phyloP scores from a whole-genome alignment of 1,140 invertebrate genomes.

The Rhyacophila brunnea region DNA sequence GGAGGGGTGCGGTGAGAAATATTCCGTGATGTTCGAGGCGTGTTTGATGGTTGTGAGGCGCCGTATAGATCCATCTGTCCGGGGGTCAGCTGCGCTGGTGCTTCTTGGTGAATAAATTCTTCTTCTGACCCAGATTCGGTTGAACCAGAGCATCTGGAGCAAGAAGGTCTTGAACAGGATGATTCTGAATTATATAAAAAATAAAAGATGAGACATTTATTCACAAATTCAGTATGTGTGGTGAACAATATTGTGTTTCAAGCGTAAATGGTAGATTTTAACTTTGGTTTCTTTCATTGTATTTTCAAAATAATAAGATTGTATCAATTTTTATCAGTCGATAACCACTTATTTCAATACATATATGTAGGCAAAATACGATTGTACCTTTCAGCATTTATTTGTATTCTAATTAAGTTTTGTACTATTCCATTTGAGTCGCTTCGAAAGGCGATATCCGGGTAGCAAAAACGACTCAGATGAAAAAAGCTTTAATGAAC shows the following conservation, averaged over 20 bases:
- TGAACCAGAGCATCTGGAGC: conserved; percentile 34
- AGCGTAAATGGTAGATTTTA: neutral
- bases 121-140: conserved; percentile 10
- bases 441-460: too few species aligned
- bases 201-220: neutral
- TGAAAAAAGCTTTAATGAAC: too few species aligned
- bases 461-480: too few species aligned
- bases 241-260: neutral
- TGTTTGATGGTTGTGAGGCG: conserved; percentile 4
- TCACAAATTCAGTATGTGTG: neutral
- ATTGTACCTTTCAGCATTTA: too few species aligned
- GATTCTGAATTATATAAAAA: conserved; percentile 20
- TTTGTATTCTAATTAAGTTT: too few species aligned
- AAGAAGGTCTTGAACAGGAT: conserved; percentile 38
- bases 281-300: neutral
- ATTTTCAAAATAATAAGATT: too few species aligned
- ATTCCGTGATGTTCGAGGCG: neutral
- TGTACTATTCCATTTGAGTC: too few species aligned
- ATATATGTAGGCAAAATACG: too few species aligned
- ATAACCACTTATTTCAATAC: too few species aligned
- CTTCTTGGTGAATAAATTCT: neutral
- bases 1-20: conserved; percentile 16
- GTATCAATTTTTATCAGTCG: too few species aligned
- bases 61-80: conserved; percentile 27
- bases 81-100: neutral